These are phyloP conservation scores for Mohoua ochrocephala DNA, from an alignment of 2,113 vertebrate genomes.

Conservation along the genomic window DNA sequence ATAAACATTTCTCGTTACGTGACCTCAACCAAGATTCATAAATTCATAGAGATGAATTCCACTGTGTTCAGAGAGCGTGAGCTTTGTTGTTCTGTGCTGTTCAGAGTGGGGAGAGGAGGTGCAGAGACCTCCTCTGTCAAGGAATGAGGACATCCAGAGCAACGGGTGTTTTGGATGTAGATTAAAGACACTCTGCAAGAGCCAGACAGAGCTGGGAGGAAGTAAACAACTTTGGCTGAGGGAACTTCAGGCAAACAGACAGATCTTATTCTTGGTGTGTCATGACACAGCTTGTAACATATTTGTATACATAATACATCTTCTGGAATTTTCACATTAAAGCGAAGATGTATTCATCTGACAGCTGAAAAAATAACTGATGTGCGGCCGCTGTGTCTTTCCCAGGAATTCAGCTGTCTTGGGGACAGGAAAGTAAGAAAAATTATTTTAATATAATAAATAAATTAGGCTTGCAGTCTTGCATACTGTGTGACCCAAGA, in stretches of 20 bases:
- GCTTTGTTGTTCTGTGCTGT: background rate
- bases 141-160: background rate
- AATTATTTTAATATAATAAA: background rate
- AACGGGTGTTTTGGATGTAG: background rate
- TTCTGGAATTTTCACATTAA: background rate
- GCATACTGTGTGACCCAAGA: background rate
- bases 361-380: background rate
- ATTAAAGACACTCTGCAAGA: background rate
- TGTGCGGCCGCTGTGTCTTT: background rate
- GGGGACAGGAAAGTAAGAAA: background rate
- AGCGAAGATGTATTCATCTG: background rate
- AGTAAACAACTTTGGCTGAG: background rate
- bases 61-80: background rate
- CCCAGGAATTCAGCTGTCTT: background rate
- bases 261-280: background rate
- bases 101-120: background rate
- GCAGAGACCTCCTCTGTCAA: background rate
- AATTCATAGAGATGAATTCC: background rate
- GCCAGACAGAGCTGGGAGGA: background rate
- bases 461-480: background rate
- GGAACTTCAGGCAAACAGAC: background rate
- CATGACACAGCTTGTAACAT: background rate
- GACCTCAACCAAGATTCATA: background rate
- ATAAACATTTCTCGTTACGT: background rate
- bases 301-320: slow-evolving; percentile 16